Evolutionary conservation across 2,888 invertebrate genomes (phyloP), one percentile per base, ranked within the genome.

Genomic region (Drosophila subquinaria): DNA sequence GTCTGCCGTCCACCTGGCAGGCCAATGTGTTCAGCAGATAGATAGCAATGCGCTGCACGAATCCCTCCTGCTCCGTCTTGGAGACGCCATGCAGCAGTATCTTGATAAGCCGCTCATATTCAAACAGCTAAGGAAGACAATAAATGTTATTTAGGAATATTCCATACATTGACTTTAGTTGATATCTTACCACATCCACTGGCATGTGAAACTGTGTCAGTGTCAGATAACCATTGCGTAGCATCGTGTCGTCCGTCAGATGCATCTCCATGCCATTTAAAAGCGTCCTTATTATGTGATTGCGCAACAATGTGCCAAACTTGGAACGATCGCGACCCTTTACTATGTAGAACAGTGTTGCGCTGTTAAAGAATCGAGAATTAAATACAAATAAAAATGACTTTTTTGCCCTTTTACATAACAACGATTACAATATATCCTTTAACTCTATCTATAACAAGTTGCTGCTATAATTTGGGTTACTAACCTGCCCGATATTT

Each of bases 121-220:
- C 97, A 92, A 97, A 98, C 89, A 98, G 93, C 98, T 98, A 92
- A 8, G 11, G 2, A 27, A 8, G 11, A 35, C 9, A 38, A 38
- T 4, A n/a, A n/a, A 17, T 13, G 9, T 38, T 23, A 5, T 5
- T 15, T 20, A 10, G 1, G 6, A 5, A 27, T 36, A 13, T 30
- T 13, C 4, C 9, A 10, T 2, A 5, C 4, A 30, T n/a, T 30
- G 0, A n/a, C 6, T 33, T 9, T 9, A 20, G 11, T 27, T 23
- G 2, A 11, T 11, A n/a, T 3, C 79, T 94, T 94, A 97, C 97
- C 93, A 99, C 97, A 94, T 99, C 99, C 81, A 95, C 95, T 3
- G 99, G 99, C 92, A 99, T 98, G 92, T 96, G 97, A 92, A 98
- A 98, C 93, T 98, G 98, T 90, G 98, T 98, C 42, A 99, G 94